These are phyloP conservation scores for Magallana gigas DNA, from an alignment of 1,140 invertebrate species.

Conservation along the genomic window DNA sequence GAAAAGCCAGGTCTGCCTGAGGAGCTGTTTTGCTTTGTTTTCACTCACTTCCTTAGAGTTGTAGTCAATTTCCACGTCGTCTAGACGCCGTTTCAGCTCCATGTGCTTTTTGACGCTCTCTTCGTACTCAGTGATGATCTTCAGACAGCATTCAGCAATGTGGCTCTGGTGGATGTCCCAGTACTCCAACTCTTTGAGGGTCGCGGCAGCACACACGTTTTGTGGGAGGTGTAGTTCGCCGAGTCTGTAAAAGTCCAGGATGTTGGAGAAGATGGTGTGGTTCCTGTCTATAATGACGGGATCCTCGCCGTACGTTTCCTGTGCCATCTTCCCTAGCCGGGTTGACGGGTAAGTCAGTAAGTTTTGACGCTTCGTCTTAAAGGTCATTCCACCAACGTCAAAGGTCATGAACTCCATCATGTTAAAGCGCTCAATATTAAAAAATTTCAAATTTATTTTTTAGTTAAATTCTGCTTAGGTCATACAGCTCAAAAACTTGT, in stretches of 20 bases:
- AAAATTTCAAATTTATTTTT: too few relatives aligned
- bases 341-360: conserved; percentile 31
- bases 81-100: conserved; percentile 39
- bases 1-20: conserved; percentile 47
- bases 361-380: conserved; percentile 42
- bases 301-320: background rate
- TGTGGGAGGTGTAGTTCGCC: conserved; percentile 44
- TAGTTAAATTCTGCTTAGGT: too few relatives aligned
- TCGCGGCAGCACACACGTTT: conserved; percentile 37
- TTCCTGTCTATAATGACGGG: conserved; percentile 40
- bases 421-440: background rate
- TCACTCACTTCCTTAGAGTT: background rate
- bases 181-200: conserved; percentile 32
- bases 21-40: background rate
- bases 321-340: background rate
- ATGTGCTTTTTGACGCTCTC: conserved; percentile 13
- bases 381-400: conserved; percentile 42
- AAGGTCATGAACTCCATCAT: background rate
- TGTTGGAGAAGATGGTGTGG: conserved; percentile 27
- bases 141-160: conserved; percentile 41
- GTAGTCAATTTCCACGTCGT: conserved; percentile 7
- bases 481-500: too few relatives aligned
- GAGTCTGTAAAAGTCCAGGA: conserved; percentile 43
- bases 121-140: background rate
- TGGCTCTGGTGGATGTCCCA: conserved; percentile 34